Conservation (phyloP, 2,797 vertebrate genomes). For the Ceyx erithaca region DNA sequence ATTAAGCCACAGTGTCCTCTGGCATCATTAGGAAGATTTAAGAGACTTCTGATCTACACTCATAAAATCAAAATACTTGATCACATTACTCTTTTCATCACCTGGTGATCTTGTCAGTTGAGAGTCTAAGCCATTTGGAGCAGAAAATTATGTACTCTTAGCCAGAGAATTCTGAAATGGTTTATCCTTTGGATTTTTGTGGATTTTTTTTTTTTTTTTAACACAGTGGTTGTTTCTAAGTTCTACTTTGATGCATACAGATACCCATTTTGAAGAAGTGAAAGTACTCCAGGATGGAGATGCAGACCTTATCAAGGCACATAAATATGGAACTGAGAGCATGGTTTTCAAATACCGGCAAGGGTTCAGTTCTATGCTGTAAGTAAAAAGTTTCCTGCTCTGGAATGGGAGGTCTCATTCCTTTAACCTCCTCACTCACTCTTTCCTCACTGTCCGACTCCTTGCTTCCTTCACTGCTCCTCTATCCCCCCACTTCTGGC, state of each 20-base stretch:
- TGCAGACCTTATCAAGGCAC: background rate
- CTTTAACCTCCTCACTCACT: background rate
- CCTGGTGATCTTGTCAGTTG: background rate
- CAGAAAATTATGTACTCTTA: background rate
- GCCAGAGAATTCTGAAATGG: background rate
- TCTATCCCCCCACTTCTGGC: background rate
- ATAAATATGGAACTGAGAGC: background rate
- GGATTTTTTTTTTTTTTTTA: background rate
- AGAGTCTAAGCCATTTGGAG: background rate
- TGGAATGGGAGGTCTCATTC: background rate
- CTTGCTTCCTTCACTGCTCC: background rate
- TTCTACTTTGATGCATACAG: background rate
- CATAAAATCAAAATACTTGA: background rate
- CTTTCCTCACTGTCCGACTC: background rate
- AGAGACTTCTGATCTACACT: background rate
- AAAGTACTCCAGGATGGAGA: background rate
- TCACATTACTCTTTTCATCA: background rate
- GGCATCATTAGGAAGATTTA: background rate
- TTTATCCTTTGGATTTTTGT: background rate
- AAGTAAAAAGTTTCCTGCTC: background rate
- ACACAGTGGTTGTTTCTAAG: background rate
- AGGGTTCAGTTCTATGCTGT: background rate
- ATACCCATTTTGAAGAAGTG: background rate
- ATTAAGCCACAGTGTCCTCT: background rate
- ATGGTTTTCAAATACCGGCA: background rate